Conservation (phyloP, 1,140 invertebrate species). For the Asobara japonica region DNA sequence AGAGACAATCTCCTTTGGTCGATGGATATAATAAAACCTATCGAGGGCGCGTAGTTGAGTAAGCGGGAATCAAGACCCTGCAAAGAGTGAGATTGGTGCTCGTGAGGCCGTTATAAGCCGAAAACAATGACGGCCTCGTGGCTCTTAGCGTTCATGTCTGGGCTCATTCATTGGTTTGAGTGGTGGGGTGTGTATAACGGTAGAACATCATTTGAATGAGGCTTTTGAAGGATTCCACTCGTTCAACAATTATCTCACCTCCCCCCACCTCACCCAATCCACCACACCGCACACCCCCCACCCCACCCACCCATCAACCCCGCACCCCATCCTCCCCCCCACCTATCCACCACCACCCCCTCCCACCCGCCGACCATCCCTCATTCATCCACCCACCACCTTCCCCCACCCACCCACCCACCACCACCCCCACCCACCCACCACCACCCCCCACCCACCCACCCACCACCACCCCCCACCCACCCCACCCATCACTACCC, state of each 20-base stretch:
- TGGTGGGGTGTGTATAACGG: background rate
- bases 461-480: too few relatives aligned
- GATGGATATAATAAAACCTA: slow-evolving; percentile 33
- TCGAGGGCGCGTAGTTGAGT: slow-evolving; percentile 31
- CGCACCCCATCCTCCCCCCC: too few relatives aligned
- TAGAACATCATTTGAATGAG: slow-evolving; percentile 4
- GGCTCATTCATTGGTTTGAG: slow-evolving; percentile 10
- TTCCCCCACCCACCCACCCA: too few relatives aligned
- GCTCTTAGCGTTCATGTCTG: slow-evolving; percentile 12
- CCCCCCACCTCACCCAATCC: too few relatives aligned
- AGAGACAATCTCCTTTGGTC: slow-evolving; percentile 5
- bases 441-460: too few relatives aligned
- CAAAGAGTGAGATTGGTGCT: slow-evolving; percentile 29
- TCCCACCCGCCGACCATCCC: too few relatives aligned
- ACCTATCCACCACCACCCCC: too few relatives aligned
- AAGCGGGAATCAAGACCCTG: slow-evolving; percentile 39
- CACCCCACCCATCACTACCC: too few relatives aligned
- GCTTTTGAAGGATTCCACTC: background rate
- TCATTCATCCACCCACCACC: too few relatives aligned
- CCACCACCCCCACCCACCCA: too few relatives aligned
- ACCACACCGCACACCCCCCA: too few relatives aligned
- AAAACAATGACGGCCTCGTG: slow-evolving; percentile 35
- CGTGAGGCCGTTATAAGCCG: slow-evolving; percentile 35
- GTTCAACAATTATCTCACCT: slow-evolving; percentile 35
- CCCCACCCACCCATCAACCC: too few relatives aligned